Percentiles rank a stretch among this genome's conserved stretches.
These are phyloP conservation scores for Triops longicaudatus DNA, from an alignment of 1,140 invertebrate genomes.

Conservation along the genomic window DNA sequence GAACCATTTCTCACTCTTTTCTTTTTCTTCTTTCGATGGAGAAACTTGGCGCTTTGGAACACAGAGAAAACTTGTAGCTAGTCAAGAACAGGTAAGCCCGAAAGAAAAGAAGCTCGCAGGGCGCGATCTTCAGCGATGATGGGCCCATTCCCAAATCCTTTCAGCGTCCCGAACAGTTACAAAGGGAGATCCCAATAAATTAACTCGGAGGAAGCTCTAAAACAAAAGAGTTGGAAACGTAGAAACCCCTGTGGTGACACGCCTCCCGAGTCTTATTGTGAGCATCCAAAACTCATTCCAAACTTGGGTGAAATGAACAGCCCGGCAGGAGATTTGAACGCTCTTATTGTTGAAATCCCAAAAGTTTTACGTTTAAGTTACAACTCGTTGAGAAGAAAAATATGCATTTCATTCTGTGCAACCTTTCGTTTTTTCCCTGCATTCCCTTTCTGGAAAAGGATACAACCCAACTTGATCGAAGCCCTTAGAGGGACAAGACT, in stretches of 20 bases:
- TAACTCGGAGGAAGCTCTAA: background rate
- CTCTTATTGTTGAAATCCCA: background rate
- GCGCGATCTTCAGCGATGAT: background rate
- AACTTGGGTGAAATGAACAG: background rate
- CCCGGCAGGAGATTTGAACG: background rate
- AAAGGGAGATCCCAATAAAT: background rate
- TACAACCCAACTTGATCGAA: no score
- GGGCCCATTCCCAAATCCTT: conserved; percentile 7
- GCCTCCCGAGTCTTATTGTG: background rate
- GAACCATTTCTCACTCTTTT: conserved; percentile 15
- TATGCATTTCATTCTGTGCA: background rate
- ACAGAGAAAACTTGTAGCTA: background rate
- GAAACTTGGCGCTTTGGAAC: background rate
- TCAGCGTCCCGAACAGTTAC: conserved; percentile 10
- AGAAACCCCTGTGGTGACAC: conserved; percentile 10
- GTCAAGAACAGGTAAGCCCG: background rate
- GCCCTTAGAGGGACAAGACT: background rate
- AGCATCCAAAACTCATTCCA: background rate
- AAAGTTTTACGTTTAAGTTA: background rate
- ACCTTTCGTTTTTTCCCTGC: background rate
- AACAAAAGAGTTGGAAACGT: background rate
- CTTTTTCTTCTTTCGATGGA: background rate
- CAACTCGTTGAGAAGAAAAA: no score
- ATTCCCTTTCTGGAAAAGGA: no score
- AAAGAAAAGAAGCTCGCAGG: background rate